Percentiles rank a stretch among this genome's conserved stretches.
Conservation (phyloP, 2,888 invertebrate species). For the Dynastes maya region DNA sequence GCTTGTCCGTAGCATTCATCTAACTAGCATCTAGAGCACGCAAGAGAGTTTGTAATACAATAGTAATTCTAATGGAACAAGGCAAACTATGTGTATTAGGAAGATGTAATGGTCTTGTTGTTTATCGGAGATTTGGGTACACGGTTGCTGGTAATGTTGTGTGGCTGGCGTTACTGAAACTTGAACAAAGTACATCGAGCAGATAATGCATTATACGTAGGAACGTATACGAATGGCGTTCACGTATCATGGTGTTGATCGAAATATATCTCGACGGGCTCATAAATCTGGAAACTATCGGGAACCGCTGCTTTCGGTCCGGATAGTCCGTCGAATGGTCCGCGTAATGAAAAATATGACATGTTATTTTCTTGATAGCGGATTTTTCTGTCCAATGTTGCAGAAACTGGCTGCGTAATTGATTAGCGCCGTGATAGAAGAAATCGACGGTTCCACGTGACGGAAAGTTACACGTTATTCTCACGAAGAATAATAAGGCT, state of each 20-base stretch:
- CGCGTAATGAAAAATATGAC: constrained; percentile 37
- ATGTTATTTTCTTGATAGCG: constrained; percentile 41
- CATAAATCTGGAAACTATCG: constrained; percentile 38
- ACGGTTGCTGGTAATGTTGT: neutral
- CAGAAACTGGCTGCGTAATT: constrained; percentile 28
- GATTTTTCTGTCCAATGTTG: constrained; percentile 24
- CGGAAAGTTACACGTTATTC: constrained; percentile 1
- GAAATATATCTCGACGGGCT: constrained; percentile 36
- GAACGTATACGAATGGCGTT: constrained; percentile 1
- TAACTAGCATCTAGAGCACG: neutral
- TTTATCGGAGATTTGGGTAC: constrained; percentile 26
- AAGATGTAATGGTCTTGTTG: constrained; percentile 23
- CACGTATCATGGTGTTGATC: constrained; percentile 36
- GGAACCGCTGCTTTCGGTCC: neutral
- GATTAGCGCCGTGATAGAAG: constrained; percentile 23
- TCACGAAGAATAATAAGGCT: neutral
- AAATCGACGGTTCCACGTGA: neutral
- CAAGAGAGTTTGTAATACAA: constrained; percentile 12
- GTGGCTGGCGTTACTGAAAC: neutral
- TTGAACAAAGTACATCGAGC: constrained; percentile 24
- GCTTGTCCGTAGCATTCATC: neutral
- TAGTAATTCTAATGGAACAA: constrained; percentile 25
- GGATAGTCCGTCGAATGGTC: neutral
- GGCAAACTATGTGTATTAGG: constrained; percentile 11
- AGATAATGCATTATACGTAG: constrained; percentile 16